Evolutionary conservation across 2,113 vertebrate species (phyloP).

Genomic region (Tonatia bakeri): DNA sequence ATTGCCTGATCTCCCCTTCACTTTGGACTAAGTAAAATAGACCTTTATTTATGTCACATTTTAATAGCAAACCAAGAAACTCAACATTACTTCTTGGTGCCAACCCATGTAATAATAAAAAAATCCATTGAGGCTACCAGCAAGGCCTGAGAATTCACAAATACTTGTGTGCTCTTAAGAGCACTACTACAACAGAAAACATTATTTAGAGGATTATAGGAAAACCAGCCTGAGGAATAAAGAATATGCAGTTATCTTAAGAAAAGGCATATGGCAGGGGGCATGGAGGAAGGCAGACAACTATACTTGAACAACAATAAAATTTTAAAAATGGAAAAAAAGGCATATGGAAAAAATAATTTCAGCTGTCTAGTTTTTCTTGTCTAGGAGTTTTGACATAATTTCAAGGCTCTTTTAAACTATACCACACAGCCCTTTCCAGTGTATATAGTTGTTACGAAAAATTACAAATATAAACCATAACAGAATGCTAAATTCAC

Average conservation of each 20-base stretch:
- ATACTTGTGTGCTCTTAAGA: background rate
- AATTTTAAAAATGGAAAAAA: background rate
- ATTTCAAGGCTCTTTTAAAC: background rate
- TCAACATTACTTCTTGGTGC: background rate
- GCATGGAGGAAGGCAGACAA: too few relatives aligned
- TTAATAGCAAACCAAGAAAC: conserved; percentile 42
- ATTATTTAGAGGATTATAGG: background rate
- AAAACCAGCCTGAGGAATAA: background rate
- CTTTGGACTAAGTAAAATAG: background rate
- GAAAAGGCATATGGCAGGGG: background rate
- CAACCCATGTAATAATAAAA: background rate
- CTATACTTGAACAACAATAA: too few relatives aligned
- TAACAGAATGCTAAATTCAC: background rate
- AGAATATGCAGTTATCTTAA: background rate
- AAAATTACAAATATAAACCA: conserved; percentile 8
- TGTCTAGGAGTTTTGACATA: background rate
- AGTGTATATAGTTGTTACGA: background rate
- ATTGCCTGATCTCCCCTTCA: background rate
- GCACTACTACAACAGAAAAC: background rate
- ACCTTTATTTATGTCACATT: conserved; percentile 4
- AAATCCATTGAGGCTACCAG: background rate
- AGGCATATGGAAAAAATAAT: background rate
- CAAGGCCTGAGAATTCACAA: background rate
- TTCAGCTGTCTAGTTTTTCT: background rate
- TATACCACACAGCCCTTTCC: background rate